These are phyloP conservation scores for Callosobruchus maculatus DNA, from an alignment of 2,888 invertebrate species.

Conservation along the genomic window DNA sequence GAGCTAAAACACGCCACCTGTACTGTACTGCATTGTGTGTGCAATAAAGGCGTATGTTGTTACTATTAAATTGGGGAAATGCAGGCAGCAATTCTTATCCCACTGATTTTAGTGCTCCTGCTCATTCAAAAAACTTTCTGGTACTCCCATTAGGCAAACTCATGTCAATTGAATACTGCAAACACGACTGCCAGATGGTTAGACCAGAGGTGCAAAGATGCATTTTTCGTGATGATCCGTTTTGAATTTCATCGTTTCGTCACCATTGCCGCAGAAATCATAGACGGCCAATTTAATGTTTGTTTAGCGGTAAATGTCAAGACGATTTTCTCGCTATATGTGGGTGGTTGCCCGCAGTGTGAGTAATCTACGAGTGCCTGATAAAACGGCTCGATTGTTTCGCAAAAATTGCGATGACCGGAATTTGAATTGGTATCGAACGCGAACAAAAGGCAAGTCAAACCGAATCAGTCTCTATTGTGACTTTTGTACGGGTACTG, in stretches of 20 bases:
- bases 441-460: not conserved
- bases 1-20: too few relatives aligned
- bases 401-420: not conserved
- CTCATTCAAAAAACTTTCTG: not conserved
- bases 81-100: too few relatives aligned
- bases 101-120: too few relatives aligned
- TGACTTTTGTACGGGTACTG: too few relatives aligned
- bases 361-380: not conserved
- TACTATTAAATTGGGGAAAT: too few relatives aligned
- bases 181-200: not conserved
- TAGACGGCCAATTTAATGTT: not conserved
- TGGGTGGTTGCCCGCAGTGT: not conserved
- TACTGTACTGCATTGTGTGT: too few relatives aligned
- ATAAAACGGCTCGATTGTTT: not conserved
- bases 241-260: not conserved
- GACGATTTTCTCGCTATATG: not conserved
- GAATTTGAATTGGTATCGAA: not conserved
- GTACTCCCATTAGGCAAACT: not conserved
- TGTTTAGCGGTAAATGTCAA: not conserved
- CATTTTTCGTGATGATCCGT: not conserved
- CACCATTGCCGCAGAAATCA: not conserved
- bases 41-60: too few relatives aligned
- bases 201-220: not conserved
- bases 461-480: too few relatives aligned
- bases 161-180: not conserved